Conservation (phyloP, 2,797 vertebrate species). For the Halcyon badia region DNA sequence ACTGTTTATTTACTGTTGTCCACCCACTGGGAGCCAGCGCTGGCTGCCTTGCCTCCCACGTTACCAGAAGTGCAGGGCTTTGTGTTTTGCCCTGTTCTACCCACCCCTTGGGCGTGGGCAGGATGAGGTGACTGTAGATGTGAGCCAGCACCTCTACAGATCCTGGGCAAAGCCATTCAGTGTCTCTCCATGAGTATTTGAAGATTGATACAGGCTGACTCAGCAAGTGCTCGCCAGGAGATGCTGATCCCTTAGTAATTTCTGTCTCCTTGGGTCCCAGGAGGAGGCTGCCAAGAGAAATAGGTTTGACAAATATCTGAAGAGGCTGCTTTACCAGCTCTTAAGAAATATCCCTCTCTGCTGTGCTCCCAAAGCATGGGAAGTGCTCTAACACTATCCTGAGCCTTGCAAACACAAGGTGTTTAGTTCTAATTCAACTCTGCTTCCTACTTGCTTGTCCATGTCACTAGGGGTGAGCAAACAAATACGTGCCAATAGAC, state of each 20-base stretch:
- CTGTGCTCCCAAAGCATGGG: background rate
- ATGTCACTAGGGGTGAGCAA: background rate
- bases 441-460: background rate
- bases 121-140: background rate
- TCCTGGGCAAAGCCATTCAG: background rate
- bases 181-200: background rate
- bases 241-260: background rate
- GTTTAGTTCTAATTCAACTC: background rate
- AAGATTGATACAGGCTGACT: background rate
- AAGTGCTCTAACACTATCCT: background rate
- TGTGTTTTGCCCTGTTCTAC: background rate
- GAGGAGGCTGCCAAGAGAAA: background rate
- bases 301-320: background rate
- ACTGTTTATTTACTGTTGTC: background rate
- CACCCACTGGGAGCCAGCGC: background rate
- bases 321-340: background rate
- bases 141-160: background rate
- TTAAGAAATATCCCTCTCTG: background rate
- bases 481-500: background rate
- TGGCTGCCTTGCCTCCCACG: accelerated
- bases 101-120: background rate
- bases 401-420: background rate
- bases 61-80: accelerated
- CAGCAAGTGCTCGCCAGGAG: background rate
- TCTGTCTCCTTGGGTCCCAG: background rate